Base-by-base conservation (phyloP, 2,888 invertebrate genomes). In the Lepidocyrtoides sp. region DNA sequence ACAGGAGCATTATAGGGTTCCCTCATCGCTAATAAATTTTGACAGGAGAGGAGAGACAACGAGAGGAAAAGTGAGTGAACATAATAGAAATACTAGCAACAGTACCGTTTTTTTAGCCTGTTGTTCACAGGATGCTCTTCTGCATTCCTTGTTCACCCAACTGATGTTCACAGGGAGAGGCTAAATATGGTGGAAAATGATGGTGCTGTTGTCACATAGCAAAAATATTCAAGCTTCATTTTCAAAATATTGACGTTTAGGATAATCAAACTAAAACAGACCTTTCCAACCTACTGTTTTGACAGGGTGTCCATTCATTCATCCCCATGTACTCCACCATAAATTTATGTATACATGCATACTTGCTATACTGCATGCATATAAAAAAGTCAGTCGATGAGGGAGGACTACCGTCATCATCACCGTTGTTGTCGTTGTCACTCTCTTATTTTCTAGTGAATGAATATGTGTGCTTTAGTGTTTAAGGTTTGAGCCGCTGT, bases 21-120 rank as follows among this genome's bases (percentile, higher is more conserved):
- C 89, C 89, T 72, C 83, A 89, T 84, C 83, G 77, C 83, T 89
- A 89, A 89, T 89, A 89, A 89, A 89, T 83, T 89, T 69, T 89
- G 89, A 83, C 72, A 83, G 75, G 48, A 63, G 60, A 51, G 26
- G 8, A 51, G 26, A 29, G 17, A n/a, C 29, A 77, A 77, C 26
- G 14, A 29, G n/a, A 75, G 32, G 29, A 29, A 81, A 79, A 79
- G 20, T 36, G 72, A 69, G 51, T 0, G 23, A 12, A 17, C 12
- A 75, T 26, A 77, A 77, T 51, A 77, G 48, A 12, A 77, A n/a
- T n/a, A 54, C 3, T 20, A 69, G 23, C 20, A 69, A 17, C 69
- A 12, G 0, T 14, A 36, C 41, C 41, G 41, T 41, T 36, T 14
- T 1, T 29, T 1, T 29, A 32, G n/a, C 14, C n/a, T 32, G 66